Conservation (phyloP, 2,888 invertebrate species). For the Noctua janthe region DNA sequence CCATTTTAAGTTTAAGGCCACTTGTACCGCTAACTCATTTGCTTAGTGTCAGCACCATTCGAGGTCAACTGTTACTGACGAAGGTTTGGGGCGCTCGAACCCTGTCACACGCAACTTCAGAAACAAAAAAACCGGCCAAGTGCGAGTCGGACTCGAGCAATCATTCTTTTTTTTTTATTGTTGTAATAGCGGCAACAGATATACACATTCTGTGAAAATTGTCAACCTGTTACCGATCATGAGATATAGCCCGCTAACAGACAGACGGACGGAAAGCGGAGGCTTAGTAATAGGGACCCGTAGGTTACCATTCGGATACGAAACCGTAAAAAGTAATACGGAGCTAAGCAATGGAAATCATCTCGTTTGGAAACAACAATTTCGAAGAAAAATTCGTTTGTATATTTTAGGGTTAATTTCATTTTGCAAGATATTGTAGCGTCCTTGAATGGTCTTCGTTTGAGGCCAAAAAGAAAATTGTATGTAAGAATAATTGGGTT, state of each 20-base stretch:
- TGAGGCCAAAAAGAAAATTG: neutral
- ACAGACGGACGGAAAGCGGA: no score
- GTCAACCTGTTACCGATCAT: no score
- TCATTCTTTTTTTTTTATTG: no score
- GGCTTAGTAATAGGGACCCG: no score
- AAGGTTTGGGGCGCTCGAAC: neutral
- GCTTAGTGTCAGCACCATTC: neutral
- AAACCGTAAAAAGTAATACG: neutral
- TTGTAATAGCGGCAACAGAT: no score
- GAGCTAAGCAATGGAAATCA: neutral
- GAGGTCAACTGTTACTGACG: neutral
- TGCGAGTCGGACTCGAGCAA: no score
- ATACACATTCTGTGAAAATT: no score
- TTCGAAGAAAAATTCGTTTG: neutral
- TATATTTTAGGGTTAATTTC: neutral
- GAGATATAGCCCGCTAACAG: no score
- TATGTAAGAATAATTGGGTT: neutral
- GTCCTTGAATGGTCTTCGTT: neutral
- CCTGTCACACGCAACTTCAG: neutral
- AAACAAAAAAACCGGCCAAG: neutral
- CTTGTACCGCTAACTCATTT: neutral
- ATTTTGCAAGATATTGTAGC: neutral
- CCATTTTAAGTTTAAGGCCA: neutral
- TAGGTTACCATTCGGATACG: no score
- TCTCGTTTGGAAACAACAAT: neutral